Percentiles rank a stretch among this genome's conserved stretches.
Conservation (phyloP, 1,140 invertebrate genomes). For the Drosophila ficusphila region DNA sequence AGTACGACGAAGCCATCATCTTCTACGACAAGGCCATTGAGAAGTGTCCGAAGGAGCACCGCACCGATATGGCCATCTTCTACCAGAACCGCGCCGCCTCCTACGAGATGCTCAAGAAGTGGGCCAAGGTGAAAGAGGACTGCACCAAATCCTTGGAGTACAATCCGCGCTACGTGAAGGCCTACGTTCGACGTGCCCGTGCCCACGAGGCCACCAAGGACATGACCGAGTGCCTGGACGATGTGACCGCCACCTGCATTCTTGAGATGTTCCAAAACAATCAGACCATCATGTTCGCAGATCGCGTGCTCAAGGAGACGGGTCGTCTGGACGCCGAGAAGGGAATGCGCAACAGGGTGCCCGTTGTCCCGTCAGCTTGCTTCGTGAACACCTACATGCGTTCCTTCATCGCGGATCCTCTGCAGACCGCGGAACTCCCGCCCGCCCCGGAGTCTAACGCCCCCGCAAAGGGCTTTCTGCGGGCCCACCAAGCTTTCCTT, state of each 20-base stretch:
- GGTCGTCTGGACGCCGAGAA: slow-evolving; percentile 90
- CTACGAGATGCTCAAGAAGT: slow-evolving; percentile 96
- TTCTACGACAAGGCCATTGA: slow-evolving; percentile 95
- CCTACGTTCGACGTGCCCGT: slow-evolving; percentile 92
- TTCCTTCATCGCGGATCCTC: slow-evolving; percentile 93
- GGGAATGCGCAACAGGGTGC: slow-evolving; percentile 88
- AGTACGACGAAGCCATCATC: slow-evolving; percentile 94
- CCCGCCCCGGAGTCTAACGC: slow-evolving; percentile 65
- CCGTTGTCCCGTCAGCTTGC: slow-evolving; percentile 91
- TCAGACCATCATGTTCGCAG: slow-evolving; percentile 91
- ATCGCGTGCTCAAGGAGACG: slow-evolving; percentile 92
- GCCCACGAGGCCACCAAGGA: slow-evolving; percentile 92
- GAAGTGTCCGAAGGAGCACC: slow-evolving; percentile 90
- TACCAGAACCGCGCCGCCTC: slow-evolving; percentile 98
- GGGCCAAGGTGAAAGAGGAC: slow-evolving; percentile 93
- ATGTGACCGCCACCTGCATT: slow-evolving; percentile 96
- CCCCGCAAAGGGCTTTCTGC: slow-evolving; percentile 86
- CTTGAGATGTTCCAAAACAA: slow-evolving; percentile 94
- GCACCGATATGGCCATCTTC: slow-evolving; percentile 92
- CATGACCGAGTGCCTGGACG: slow-evolving; percentile 92
- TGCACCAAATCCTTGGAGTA: slow-evolving; percentile 93
- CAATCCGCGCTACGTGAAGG: slow-evolving; percentile 95
- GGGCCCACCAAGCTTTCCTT: slow-evolving; percentile 88
- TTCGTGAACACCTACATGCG: slow-evolving; percentile 94
- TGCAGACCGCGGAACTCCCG: slow-evolving; percentile 46